A percentile compares a stretch with the other conserved stretches of the same genome.
Evolutionary conservation across 2,797 vertebrate species (phyloP).

Genomic region (Smutsia temminckii): DNA sequence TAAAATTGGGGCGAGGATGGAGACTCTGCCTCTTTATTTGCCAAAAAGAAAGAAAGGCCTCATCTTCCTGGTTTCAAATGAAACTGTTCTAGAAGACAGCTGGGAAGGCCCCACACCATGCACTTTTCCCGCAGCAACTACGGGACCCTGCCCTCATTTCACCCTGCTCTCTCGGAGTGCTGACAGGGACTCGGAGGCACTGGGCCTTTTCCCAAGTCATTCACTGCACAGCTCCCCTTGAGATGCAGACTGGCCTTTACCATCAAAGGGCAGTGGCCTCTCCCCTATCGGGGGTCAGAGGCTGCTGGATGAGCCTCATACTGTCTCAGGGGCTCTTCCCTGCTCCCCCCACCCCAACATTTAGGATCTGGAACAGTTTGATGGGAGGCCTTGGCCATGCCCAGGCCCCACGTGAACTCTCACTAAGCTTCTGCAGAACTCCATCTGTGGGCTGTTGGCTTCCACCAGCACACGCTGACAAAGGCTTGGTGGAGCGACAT

Average conservation of each 20-base stretch:
- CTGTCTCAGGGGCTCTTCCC: background rate
- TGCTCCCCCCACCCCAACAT: too few relatives aligned
- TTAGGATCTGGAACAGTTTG: background rate
- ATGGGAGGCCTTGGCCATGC: background rate
- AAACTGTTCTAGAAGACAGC: background rate
- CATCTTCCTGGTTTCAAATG: background rate
- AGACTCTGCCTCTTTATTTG: background rate
- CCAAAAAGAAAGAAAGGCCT: background rate
- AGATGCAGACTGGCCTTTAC: background rate
- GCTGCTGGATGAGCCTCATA: fast-evolving
- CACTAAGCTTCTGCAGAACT: background rate
- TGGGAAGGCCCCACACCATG: background rate
- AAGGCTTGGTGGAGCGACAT: background rate
- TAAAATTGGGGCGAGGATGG: background rate
- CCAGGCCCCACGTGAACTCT: background rate
- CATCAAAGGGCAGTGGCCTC: background rate
- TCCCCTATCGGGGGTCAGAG: background rate
- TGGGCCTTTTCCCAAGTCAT: background rate
- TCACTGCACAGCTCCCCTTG: background rate
- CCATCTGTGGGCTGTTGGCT: background rate
- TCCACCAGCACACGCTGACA: background rate
- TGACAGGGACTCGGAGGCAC: background rate
- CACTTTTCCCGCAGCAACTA: background rate
- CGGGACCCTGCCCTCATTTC: background rate
- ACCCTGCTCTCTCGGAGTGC: background rate